Conservation (phyloP, 1,140 invertebrate genomes). For the Cotesia chilonis region DNA sequence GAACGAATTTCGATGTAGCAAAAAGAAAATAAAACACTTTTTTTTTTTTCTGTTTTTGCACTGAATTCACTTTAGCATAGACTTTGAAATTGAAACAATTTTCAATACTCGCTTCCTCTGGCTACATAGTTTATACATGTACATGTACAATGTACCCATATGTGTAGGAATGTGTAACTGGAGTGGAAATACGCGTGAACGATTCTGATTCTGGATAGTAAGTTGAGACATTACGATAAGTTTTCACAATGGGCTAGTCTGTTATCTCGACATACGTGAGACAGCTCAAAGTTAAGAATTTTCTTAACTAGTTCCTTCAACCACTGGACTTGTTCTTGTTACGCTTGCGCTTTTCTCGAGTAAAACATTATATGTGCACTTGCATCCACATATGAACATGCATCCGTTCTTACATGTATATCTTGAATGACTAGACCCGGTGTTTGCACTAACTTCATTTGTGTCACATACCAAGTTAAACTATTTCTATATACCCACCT, state of each 20-base stretch:
- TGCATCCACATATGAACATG: neutral
- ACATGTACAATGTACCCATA: neutral
- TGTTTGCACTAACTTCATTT: neutral
- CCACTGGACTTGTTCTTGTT: conserved; percentile 37
- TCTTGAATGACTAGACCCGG: neutral
- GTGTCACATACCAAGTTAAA: neutral
- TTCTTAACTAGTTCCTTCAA: conserved; percentile 55
- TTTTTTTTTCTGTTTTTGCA: too few species aligned
- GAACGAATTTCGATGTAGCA: too few species aligned
- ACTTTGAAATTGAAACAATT: too few species aligned
- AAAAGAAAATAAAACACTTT: too few species aligned
- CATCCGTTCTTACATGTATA: too few species aligned
- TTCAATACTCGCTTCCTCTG: too few species aligned
- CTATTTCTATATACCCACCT: neutral
- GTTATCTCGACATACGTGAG: conserved; percentile 15
- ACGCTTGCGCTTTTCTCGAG: conserved; percentile 25
- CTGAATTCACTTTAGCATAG: too few species aligned
- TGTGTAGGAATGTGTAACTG: neutral
- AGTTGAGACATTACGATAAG: conserved; percentile 12
- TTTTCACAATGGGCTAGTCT: neutral
- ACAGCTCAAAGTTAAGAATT: conserved; percentile 50
- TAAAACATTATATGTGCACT: neutral
- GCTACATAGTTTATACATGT: neutral
- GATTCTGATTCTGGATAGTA: conserved; percentile 2
- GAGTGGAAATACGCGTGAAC: neutral